These are phyloP conservation scores for Melanotaenia nigrans DNA, from an alignment of 2,797 vertebrate genomes.

Conservation along the genomic window DNA sequence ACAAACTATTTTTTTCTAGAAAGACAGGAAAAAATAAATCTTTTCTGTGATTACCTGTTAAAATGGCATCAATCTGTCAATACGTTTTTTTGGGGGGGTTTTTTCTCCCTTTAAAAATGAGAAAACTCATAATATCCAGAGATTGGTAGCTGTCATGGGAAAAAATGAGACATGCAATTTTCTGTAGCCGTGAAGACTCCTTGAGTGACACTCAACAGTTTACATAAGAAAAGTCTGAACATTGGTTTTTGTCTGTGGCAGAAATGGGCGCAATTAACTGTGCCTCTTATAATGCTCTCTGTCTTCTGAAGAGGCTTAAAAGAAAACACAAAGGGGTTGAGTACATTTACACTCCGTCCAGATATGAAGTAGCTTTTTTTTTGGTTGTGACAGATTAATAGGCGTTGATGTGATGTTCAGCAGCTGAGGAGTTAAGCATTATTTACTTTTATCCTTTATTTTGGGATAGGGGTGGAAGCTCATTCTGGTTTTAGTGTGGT, in stretches of 20 bases:
- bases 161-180: slow-evolving; percentile 60
- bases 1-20: background rate
- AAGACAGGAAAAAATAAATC: background rate
- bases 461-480: background rate
- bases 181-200: slow-evolving; percentile 70
- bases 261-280: slow-evolving; percentile 71
- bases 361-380: slow-evolving; percentile 17
- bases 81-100: too few species aligned
- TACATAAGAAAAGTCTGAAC: slow-evolving; percentile 73
- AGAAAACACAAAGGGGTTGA: slow-evolving; percentile 54
- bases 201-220: slow-evolving; percentile 70
- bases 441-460: background rate
- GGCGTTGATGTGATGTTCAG: slow-evolving; percentile 31
- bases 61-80: slow-evolving; percentile 29
- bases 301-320: slow-evolving; percentile 55
- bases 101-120: slow-evolving; percentile 2
- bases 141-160: slow-evolving; percentile 56
- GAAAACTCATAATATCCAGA: slow-evolving; percentile 51
- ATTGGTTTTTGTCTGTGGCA: slow-evolving; percentile 74
- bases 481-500: too few species aligned
- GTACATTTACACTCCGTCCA: slow-evolving; percentile 54
- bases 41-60: slow-evolving; percentile 3
- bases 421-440: slow-evolving; percentile 17
- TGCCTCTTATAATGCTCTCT: slow-evolving; percentile 48
- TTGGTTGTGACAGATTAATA: slow-evolving; percentile 5